Evolutionary conservation across 2,797 vertebrate genomes (phyloP), one percentile per base, ranked within the genome.

Genomic region (Antennarius maculatus): DNA sequence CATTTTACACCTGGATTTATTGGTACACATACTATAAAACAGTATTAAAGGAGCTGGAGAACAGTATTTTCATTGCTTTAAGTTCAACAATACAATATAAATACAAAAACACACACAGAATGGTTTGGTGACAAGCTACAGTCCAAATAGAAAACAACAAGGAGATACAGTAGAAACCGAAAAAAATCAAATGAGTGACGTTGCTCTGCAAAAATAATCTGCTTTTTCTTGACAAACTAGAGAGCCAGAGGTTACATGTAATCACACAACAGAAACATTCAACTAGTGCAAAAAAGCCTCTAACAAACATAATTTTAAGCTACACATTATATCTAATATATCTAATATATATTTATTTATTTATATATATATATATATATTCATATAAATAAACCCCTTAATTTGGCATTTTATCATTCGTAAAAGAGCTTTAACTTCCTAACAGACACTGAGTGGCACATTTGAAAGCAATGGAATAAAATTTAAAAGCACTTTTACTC

Each of bases 21-120:
- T 94, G 91, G 86, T 90, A 94, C 93, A 95, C 91, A 89, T 93
- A 94, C 94, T 95, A 95, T 93, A 95, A 94, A 95, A 95, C 92
- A 92, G 94, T 95, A 94, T 94, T 94, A 94, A 95, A 95, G 93
- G 92, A 94, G 92, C 91, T 89, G 87, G 86, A 90, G 92, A 93
- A 94, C 89, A 87, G 83, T 92, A 86, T 93, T 91, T 86, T 88
- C 91, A 88, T 92, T 92, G 86, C 92, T 93, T 93, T 84, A 92
- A 93, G 89, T 94, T 90, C 82, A 92, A 95, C 92, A 91, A 82
- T 92, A 94, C 93, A 88, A 93, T 93, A 93, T 92, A 93, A 94
- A 93, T 94, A 93, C 89, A 93, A 94, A 93, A 92, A 92, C 92
- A 92, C 89, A 37, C 88, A 93, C 91, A 91, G 71, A 85, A 92